Evolutionary conservation across 2,888 invertebrate species (phyloP).

Genomic region (Tyria jacobaeae): DNA sequence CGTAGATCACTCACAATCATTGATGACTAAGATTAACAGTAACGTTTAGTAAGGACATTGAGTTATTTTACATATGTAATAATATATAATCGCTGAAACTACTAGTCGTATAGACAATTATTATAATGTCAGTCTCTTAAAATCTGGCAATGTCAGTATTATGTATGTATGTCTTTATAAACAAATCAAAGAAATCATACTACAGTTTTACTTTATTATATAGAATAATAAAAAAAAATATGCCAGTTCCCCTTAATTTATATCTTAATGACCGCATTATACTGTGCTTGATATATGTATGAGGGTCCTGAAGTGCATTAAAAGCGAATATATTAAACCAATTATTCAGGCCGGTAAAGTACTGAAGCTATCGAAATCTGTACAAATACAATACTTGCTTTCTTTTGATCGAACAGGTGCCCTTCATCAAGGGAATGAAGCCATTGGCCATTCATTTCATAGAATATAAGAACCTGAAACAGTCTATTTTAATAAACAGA

Average conservation of each 20-base stretch:
- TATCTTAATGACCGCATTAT: not conserved
- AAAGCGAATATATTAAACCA: not conserved
- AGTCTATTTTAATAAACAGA: not conserved
- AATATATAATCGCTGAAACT: not conserved
- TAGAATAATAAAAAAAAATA: too few relatives aligned
- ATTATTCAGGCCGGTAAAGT: not conserved
- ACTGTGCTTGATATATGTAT: not conserved
- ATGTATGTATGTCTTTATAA: too few relatives aligned
- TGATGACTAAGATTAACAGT: constrained; percentile 27
- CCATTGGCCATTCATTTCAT: not conserved
- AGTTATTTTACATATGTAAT: constrained; percentile 13
- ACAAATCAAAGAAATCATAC: too few relatives aligned
- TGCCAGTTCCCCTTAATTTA: too few relatives aligned
- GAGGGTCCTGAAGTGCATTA: not conserved
- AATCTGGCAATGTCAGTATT: too few relatives aligned
- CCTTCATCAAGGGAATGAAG: constrained; percentile 1
- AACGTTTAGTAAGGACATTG: constrained; percentile 8
- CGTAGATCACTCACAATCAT: constrained; percentile 30
- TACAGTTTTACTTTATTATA: too few relatives aligned
- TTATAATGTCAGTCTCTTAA: not conserved
- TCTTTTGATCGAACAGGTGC: constrained; percentile 6
- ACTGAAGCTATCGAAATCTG: constrained; percentile 6
- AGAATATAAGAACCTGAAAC: constrained; percentile 1
- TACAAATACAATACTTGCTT: constrained; percentile 7
- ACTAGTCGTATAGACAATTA: not conserved